These are phyloP conservation scores for Lepilemur ruficaudatus DNA, from an alignment of 2,797 vertebrate genomes.

Conservation along the genomic window DNA sequence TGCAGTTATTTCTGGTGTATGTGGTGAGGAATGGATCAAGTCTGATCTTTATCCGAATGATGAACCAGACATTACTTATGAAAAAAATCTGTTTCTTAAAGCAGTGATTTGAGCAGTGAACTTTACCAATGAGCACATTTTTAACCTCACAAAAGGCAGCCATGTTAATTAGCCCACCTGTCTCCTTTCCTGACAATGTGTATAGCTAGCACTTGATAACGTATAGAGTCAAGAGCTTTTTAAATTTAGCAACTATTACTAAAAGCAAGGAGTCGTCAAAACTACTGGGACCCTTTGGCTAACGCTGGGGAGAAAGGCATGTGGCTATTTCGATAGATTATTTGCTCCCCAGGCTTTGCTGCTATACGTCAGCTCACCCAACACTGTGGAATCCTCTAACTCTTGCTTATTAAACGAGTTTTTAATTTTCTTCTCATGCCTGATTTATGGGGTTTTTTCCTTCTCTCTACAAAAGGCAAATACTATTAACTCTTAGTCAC, in stretches of 20 bases:
- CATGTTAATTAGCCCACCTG: rapidly evolving
- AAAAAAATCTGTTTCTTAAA: too few species aligned
- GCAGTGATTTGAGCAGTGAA: neutral
- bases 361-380: rapidly evolving
- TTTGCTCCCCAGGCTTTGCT: rapidly evolving
- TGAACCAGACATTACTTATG: neutral
- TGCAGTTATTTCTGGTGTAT: neutral
- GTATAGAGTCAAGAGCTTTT: neutral
- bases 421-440: neutral
- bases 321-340: rapidly evolving
- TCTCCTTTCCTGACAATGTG: neutral
- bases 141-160: rapidly evolving
- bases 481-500: neutral
- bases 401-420: neutral
- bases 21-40: neutral
- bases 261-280: neutral
- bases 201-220: rapidly evolving
- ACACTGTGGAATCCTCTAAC: neutral
- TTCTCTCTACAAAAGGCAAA: neutral
- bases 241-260: neutral
- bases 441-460: neutral
- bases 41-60: neutral
- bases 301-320: rapidly evolving
- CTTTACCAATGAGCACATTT: rapidly evolving
- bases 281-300: neutral